phyloP scores from a whole-genome alignment of 2,888 invertebrate species.

The Himalopsyche anomala region DNA sequence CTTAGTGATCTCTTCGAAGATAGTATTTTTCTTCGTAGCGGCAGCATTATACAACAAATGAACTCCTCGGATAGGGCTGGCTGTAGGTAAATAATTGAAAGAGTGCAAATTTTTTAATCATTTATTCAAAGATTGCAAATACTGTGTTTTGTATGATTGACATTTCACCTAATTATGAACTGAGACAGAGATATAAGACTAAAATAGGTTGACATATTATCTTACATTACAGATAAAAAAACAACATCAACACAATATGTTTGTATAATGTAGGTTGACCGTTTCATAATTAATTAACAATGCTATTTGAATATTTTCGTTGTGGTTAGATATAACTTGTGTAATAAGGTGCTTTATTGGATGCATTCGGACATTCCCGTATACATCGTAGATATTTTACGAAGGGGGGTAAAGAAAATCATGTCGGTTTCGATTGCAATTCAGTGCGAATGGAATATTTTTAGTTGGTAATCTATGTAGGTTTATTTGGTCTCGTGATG shows the following conservation, averaged over 20 bases:
- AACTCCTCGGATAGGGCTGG: neutral
- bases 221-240: slow-evolving; percentile 57
- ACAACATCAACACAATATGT: slow-evolving; percentile 51
- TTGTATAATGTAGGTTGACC: slow-evolving; percentile 53
- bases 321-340: slow-evolving; percentile 51
- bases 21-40: no score
- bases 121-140: slow-evolving; percentile 66
- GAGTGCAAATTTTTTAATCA: slow-evolving; percentile 56
- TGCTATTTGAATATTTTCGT: slow-evolving; percentile 54
- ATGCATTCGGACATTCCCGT: slow-evolving; percentile 32
- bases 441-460: neutral
- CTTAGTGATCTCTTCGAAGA: no score
- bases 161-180: slow-evolving; percentile 64
- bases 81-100: neutral
- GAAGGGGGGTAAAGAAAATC: slow-evolving; percentile 16
- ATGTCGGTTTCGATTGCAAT: slow-evolving; percentile 9
- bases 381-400: neutral
- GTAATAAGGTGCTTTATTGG: slow-evolving; percentile 49
- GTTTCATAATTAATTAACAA: slow-evolving; percentile 48
- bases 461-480: slow-evolving; percentile 34
- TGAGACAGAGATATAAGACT: slow-evolving; percentile 64
- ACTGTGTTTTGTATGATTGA: slow-evolving; percentile 65
- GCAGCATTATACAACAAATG: no score
- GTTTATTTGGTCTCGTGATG: slow-evolving; percentile 7
- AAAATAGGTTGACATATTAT: slow-evolving; percentile 63